phyloP scores from a whole-genome alignment of 1,140 invertebrate species.

The Monomorium pharaonis region DNA sequence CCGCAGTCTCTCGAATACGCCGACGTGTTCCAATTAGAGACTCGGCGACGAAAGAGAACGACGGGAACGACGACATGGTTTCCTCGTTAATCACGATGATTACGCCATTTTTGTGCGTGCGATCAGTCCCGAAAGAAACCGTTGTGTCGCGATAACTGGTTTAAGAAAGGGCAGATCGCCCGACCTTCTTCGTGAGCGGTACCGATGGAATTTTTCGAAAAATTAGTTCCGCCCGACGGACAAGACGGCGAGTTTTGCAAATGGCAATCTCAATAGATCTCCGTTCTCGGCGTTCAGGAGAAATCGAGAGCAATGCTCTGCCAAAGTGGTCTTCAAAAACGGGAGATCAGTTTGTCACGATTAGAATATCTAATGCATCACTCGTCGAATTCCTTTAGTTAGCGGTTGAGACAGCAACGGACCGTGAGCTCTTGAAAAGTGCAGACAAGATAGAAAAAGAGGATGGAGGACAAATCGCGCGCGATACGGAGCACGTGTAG shows the following conservation, averaged over 20 bases:
- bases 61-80: conserved; percentile 52
- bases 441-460: not conserved
- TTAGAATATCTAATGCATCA: not conserved
- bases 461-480: conserved; percentile 36
- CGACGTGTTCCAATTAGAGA: conserved; percentile 58
- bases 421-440: not conserved
- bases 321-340: too few relatives aligned
- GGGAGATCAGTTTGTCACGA: not conserved
- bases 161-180: conserved; percentile 49
- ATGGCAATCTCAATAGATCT: conserved; percentile 2
- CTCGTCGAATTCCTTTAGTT: not conserved
- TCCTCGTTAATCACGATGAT: conserved; percentile 76
- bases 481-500: conserved; percentile 54
- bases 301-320: not conserved
- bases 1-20: conserved; percentile 45
- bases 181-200: conserved; percentile 49
- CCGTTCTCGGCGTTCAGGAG: not conserved
- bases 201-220: conserved; percentile 16
- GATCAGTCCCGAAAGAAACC: conserved; percentile 61
- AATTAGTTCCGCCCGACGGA: conserved; percentile 18
- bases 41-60: conserved; percentile 43
- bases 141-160: conserved; percentile 64
- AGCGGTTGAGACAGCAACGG: not conserved
- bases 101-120: conserved; percentile 70
- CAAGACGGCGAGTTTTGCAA: not conserved